A percentile compares a stretch with the other conserved stretches of the same genome.
Conservation (phyloP, 1,140 invertebrate species). For the Sminthurinus signatus region DNA sequence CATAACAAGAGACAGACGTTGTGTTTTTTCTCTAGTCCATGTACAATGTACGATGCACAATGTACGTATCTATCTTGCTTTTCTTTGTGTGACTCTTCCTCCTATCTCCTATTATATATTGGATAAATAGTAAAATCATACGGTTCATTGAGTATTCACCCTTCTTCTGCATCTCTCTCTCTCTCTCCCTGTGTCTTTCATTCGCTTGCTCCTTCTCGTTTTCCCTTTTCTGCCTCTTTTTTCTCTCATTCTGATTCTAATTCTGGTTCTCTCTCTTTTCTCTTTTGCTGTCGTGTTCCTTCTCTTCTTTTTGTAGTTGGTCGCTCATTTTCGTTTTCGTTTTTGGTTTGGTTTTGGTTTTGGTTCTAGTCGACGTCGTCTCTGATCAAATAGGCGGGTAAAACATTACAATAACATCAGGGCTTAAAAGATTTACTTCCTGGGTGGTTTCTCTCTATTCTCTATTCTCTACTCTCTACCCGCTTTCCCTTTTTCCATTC, state of each 20-base stretch:
- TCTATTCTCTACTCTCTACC: too few species aligned
- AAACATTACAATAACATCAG: slow-evolving; percentile 14
- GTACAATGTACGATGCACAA: too few species aligned
- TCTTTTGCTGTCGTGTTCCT: not conserved
- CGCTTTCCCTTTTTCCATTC: not conserved
- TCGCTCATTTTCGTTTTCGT: too few species aligned
- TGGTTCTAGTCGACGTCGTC: slow-evolving; percentile 1
- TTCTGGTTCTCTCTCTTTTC: not conserved
- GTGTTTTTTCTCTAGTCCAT: not conserved
- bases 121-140: slow-evolving; percentile 18
- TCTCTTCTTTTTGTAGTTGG: not conserved
- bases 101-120: not conserved
- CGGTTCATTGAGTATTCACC: slow-evolving; percentile 18
- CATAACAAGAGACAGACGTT: slow-evolving; percentile 14
- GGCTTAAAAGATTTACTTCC: slow-evolving; percentile 23
- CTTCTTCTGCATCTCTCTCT: not conserved
- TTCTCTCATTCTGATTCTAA: too few species aligned
- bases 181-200: not conserved
- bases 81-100: too few species aligned
- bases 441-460: slow-evolving; percentile 19
- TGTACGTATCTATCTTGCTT: too few species aligned
- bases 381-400: slow-evolving; percentile 16
- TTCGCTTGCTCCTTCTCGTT: not conserved
- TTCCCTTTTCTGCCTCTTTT: not conserved
- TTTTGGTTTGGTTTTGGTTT: not conserved